A percentile compares a stretch with the other conserved stretches of the same genome.
Evolutionary conservation across 2,113 vertebrate species (phyloP).

Genomic region (Antigone vipio): DNA sequence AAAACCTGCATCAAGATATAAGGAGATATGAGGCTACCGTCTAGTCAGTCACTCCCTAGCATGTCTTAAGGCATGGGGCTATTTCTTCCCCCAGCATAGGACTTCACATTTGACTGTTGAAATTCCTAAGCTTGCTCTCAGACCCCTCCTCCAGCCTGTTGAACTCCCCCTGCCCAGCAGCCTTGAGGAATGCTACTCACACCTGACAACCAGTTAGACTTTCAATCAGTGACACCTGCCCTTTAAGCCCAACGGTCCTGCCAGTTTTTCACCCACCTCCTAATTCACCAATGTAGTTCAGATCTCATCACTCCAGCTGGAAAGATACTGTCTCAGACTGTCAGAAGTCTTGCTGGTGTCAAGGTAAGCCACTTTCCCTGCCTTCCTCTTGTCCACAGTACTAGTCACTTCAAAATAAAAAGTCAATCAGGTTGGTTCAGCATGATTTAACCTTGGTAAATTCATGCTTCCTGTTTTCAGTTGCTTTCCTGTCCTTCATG

Average conservation of each 20-base stretch:
- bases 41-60: too few species aligned
- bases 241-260: rapidly evolving
- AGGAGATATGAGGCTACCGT: rapidly evolving
- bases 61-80: neutral
- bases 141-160: neutral
- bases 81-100: neutral
- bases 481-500: neutral
- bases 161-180: neutral
- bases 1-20: neutral
- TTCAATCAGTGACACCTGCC: rapidly evolving
- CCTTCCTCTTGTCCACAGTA: neutral
- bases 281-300: rapidly evolving
- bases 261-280: neutral
- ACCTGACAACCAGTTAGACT: neutral
- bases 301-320: neutral
- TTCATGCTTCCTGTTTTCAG: neutral
- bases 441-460: neutral
- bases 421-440: neutral
- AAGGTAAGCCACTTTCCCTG: neutral
- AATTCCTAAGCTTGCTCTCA: neutral
- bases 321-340: neutral
- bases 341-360: neutral
- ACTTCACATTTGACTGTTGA: neutral
- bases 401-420: neutral
- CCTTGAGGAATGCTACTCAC: neutral